phyloP scores from a whole-genome alignment of 2,797 vertebrate species.

The Rhinella marina region DNA sequence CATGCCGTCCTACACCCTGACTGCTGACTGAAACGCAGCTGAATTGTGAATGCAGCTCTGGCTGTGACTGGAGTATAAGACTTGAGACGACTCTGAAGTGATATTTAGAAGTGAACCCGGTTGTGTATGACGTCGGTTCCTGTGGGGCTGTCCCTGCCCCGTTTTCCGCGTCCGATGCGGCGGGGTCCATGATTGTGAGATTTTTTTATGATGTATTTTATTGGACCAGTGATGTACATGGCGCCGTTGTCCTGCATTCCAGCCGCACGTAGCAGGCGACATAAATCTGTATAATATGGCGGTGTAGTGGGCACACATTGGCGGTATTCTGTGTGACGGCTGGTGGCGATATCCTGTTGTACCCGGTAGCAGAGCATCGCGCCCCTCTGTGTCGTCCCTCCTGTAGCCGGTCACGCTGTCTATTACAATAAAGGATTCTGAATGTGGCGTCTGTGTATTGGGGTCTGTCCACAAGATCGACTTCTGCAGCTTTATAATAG shows the following conservation, averaged over 20 bases:
- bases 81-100: not conserved
- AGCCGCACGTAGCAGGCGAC: no score
- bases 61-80: no score
- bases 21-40: no score
- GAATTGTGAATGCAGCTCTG: no score
- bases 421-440: slow-evolving; percentile 24
- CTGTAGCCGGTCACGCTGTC: not conserved
- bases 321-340: no score
- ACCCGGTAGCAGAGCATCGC: not conserved
- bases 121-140: not conserved
- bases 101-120: not conserved
- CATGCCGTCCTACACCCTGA: no score
- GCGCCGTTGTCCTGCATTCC: not conserved
- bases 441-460: not conserved
- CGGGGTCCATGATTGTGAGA: not conserved
- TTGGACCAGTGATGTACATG: not conserved
- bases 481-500: not conserved
- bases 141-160: not conserved
- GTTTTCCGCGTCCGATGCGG: not conserved
- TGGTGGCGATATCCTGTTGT: not conserved
- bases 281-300: no score
- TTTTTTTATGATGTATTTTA: not conserved
- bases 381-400: slow-evolving; percentile 3
- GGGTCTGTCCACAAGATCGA: not conserved
- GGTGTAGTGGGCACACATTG: no score